These are phyloP conservation scores for Drosophila asahinai DNA, from an alignment of 1,140 invertebrate genomes.

Conservation along the genomic window DNA sequence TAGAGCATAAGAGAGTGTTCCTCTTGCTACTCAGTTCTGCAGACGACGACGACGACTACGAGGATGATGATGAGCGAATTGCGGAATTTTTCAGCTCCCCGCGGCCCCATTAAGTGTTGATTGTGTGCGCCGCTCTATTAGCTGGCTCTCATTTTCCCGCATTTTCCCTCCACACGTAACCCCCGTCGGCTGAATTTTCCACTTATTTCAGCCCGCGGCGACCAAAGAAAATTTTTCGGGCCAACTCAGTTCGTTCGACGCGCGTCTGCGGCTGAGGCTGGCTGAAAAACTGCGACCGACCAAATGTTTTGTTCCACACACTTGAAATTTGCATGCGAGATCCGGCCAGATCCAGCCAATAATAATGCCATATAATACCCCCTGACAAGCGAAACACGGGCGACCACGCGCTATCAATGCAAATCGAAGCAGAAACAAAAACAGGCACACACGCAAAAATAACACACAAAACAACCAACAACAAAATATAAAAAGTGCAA, in stretches of 20 bases:
- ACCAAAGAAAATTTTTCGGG: constrained; percentile 55
- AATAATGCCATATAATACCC: constrained; percentile 46
- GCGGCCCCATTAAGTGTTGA: constrained; percentile 81
- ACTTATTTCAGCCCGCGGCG: constrained; percentile 51
- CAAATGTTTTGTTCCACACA: constrained; percentile 59
- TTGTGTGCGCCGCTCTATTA: constrained; percentile 81
- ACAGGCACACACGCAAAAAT: constrained; percentile 34
- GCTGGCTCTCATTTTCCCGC: constrained; percentile 28
- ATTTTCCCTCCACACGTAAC: not conserved
- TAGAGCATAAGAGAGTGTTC: constrained; percentile 39
- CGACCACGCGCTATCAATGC: constrained; percentile 57
- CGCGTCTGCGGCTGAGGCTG: constrained; percentile 73
- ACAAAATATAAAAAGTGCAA: constrained; percentile 43
- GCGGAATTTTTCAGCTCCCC: constrained; percentile 76
- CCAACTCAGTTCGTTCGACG: constrained; percentile 80
- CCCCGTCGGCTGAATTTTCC: constrained; percentile 20
- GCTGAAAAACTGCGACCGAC: constrained; percentile 45
- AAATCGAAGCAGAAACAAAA: constrained; percentile 51
- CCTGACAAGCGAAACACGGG: constrained; percentile 35
- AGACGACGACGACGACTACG: constrained; percentile 7
- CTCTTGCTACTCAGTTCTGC: constrained; percentile 61
- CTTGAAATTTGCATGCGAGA: constrained; percentile 68
- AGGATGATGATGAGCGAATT: constrained; percentile 80
- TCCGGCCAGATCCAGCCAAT: constrained; percentile 30
- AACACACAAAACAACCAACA: constrained; percentile 25